Base-by-base conservation (phyloP, 2,888 invertebrate genomes). In the Agrotis exclamationis region DNA sequence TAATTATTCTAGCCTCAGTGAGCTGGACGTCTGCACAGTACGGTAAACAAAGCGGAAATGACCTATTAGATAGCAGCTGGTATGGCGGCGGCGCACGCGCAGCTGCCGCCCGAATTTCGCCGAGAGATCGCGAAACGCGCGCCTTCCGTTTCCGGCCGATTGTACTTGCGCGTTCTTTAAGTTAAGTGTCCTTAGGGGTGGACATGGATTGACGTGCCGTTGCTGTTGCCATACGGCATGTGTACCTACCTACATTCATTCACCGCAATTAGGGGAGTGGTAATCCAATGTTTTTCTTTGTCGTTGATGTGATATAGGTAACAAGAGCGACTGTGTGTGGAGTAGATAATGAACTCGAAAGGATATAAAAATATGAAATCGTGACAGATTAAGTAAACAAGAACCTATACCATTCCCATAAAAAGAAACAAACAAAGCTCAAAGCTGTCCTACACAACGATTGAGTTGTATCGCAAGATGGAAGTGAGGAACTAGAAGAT, bases 101-200 rank as follows among this genome's bases (percentile, higher is more conserved):
- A 95, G 95, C 96, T 95, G 96, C 93, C 89, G 89, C 85, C 93
- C 95, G 92, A 95, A 95, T 92, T 95, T 95, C 92, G 93, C 92
- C 90, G 93, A 91, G 93, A 95, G 95, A 93, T 96, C 96, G 96
- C 96, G 93, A 95, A 95, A 95, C 93, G 92, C 93, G 93, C 94
- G 95, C 93, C 95, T 96, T 96, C 96, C 96, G 96, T 90, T 96
- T 96, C 96, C 96, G 94, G 89, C 87, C 92, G 93, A 95, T 96
- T 96, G 95, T 95, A 88, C 87, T 91, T 79, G 77, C 88, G 86
- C 87, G 87, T 87, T 89, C 87, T 87, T 86, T 85, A 84, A 84
- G 83, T 84, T 77, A 80, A 77, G 76, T 70, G 71, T 73, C 76
- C 72, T 84, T 78, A 76, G 89, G 92, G 94, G 93, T 93, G 93